Conservation (phyloP, 2,113 vertebrate species). For the Sialia sialis region DNA sequence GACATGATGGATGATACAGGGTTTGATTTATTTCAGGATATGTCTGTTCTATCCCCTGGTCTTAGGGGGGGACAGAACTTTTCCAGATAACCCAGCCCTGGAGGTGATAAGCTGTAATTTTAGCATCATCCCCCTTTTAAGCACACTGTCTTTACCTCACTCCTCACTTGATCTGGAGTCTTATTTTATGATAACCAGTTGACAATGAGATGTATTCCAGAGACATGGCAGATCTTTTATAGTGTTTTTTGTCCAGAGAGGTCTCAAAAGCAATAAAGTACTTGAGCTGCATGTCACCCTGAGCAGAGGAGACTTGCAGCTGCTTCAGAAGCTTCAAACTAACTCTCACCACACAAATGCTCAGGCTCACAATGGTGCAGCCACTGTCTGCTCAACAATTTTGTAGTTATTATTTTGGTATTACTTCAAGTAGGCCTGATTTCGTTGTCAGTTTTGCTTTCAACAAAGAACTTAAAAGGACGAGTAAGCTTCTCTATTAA, state of each 20-base stretch:
- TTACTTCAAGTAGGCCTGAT: background rate
- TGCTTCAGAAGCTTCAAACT: background rate
- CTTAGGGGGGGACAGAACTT: background rate
- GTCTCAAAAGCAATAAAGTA: background rate
- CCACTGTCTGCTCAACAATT: background rate
- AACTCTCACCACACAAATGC: accelerated
- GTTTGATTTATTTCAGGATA: background rate
- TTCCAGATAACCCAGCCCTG: background rate
- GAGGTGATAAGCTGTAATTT: background rate
- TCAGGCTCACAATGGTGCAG: background rate
- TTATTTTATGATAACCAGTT: background rate
- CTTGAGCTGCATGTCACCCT: background rate
- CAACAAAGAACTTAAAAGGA: background rate
- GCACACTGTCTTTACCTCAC: background rate
- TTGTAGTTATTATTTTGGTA: background rate
- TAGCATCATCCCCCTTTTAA: background rate
- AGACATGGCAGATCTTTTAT: background rate
- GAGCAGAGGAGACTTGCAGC: background rate
- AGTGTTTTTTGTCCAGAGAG: background rate
- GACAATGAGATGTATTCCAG: background rate
- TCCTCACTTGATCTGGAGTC: background rate
- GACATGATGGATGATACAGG: background rate
- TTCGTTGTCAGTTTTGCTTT: background rate
- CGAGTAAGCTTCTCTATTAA: background rate
- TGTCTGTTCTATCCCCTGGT: background rate